Evolutionary conservation across 2,888 invertebrate genomes (phyloP), one percentile per base, ranked within the genome.

Genomic region (Chymomyza fuscimana): DNA sequence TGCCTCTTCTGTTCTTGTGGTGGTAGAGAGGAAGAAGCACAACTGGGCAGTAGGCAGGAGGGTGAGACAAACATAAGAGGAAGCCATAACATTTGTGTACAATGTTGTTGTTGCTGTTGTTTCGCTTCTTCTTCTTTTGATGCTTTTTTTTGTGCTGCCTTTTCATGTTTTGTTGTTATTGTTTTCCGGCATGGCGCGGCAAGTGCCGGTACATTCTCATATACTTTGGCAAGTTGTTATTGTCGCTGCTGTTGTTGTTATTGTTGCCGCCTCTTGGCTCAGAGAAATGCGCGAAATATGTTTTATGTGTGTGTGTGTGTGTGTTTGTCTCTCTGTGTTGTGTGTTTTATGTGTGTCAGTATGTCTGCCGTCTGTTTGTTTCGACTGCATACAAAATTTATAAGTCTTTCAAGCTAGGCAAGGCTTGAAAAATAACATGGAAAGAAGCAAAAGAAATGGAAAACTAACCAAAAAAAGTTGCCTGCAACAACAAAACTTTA

Each of bases 141-240:
- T 68, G 52, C 67, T 60, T 32, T 36, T 60, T 54, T 72, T 74
- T 72, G 66, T 77, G 71, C 69, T 67, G 76, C 73, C 71, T 73
- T 72, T 78, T 76, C 73, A 68, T 78, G 79, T 73, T 83, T 80
- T 85, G 82, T 85, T 82, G 76, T 86, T 80, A 78, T 87, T 87
- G 86, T 79, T 87, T 87, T 79, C 74, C 71, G 74, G 77, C 74
- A 76, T 36, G 40, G 40, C 16, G 72, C 69, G 40, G 50, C 63
- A 63, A 63, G 50, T 77, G 76, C 75, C 73, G 78, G 76, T 25
- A 58, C 58, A 22, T 58, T 85, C 54, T 22, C 19, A 54, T n/a
- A 46, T 46, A 46, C 40, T 46, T 46, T 46, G 82, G 40, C 80
- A 76, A 77, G 83, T 72, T 87, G 32, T 32, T 32, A 32, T 70